Base-by-base conservation (phyloP, 2,888 invertebrate species). In the Agrotis ipsilon region DNA sequence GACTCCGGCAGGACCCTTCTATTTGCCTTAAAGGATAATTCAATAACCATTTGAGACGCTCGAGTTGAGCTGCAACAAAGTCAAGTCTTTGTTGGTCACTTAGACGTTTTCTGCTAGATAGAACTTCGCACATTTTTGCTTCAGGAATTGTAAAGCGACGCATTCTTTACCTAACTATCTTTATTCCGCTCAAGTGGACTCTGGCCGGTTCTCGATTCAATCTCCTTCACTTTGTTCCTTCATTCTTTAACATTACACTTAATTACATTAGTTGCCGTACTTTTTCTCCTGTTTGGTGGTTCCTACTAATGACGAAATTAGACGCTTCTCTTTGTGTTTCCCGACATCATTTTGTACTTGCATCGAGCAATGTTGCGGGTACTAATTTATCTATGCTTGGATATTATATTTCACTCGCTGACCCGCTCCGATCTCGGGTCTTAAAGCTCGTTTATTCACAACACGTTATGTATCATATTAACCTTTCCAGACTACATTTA, bases 81-180 rank as follows among this genome's bases (percentile, higher is more conserved):
- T 66, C 80, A 74, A 79, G 46, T 62, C 70, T 83, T 69, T 75
- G 75, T 76, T 78, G 72, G 55, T 76, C 72, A 82, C 68, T 74
- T 70, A 74, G 66, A 59, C 61, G 61, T 66, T 79, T 73, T 78
- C 70, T 67, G 43, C 60, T 46, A 66, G 54, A 75, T 49, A 32
- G 67, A 79, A 69, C 60, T 76, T 72, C 72, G 45, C 78, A 72
- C 63, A 68, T 72, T 72, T 76, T 57, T 74, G 61, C 72, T 75
- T 66, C 45, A 64, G 54, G 52, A 74, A 71, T 71, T 79, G 64
- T 68, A 72, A 49, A 76, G 54, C 43, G 14, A 68, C 59, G 68
- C 73, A 70, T 64, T 82, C 68, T 72, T 73, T 68, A 67, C 57
- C 32, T 66, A 80, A 80, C 75, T 72, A 68, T 80, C 64, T 82